Conservation (phyloP, 2,113 vertebrate genomes). For the Herpailurus yagouaroundi region DNA sequence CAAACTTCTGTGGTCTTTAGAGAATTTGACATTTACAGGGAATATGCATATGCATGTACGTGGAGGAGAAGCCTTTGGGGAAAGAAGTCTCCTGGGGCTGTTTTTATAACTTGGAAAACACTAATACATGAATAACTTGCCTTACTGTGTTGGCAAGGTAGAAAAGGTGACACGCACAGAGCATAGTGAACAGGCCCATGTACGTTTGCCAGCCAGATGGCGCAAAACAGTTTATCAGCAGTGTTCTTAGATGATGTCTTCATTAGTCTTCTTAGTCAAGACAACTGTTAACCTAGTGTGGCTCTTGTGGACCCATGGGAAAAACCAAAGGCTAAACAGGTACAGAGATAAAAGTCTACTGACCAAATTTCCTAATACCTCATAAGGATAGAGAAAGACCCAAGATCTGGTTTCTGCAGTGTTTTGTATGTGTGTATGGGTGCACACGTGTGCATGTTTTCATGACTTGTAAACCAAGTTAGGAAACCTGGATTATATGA, state of each 20-base stretch:
- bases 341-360: not conserved
- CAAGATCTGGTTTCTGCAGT: not conserved
- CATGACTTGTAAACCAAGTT: not conserved
- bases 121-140: not conserved
- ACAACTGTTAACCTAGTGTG: not conserved
- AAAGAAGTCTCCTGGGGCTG: not conserved
- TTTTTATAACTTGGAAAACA: conserved; percentile 33
- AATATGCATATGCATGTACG: not conserved
- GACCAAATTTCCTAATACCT: not conserved
- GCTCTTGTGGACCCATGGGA: not conserved
- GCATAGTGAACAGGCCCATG: not conserved
- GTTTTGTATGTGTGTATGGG: not conserved
- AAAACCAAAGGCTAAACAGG: not conserved
- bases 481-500: not conserved
- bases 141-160: not conserved
- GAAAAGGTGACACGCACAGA: not conserved
- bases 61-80: not conserved
- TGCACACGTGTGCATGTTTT: not conserved
- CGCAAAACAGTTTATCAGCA: not conserved
- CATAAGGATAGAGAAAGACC: not conserved
- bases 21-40: conserved; percentile 28
- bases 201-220: conserved; percentile 17
- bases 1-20: conserved; percentile 21
- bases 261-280: not conserved
- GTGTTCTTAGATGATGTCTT: conserved; percentile 34